phyloP scores from a whole-genome alignment of 1,140 invertebrate genomes.

The Episyrphus balteatus region DNA sequence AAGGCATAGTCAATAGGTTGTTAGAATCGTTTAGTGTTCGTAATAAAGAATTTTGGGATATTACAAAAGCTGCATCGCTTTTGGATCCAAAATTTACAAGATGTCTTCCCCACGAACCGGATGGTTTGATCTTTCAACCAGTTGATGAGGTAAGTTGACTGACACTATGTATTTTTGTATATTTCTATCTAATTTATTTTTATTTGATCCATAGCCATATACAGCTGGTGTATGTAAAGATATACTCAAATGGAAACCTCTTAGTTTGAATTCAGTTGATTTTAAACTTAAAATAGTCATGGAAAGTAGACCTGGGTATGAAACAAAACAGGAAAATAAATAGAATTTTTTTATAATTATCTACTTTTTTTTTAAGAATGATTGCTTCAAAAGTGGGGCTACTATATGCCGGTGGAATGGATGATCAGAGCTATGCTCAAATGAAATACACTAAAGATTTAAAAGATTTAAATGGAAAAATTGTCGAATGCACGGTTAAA shows the following conservation, averaged over 20 bases:
- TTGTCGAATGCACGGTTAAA: slow-evolving; percentile 83
- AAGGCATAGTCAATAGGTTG: slow-evolving; percentile 60
- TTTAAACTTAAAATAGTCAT: slow-evolving; percentile 77
- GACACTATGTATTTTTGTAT: neutral
- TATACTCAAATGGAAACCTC: slow-evolving; percentile 97
- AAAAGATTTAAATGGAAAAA: slow-evolving; percentile 78
- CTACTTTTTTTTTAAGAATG: slow-evolving; percentile 46
- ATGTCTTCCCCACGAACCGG: slow-evolving; percentile 84
- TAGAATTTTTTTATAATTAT: slow-evolving; percentile 1
- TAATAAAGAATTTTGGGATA: slow-evolving; percentile 80
- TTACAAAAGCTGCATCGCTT: slow-evolving; percentile 55
- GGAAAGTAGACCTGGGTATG: slow-evolving; percentile 60
- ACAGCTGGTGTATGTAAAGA: slow-evolving; percentile 65
- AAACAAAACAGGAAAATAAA: slow-evolving; percentile 6
- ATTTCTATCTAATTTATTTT: neutral
- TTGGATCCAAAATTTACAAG: slow-evolving; percentile 78
- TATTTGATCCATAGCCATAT: slow-evolving; percentile 59
- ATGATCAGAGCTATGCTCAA: slow-evolving; percentile 47
- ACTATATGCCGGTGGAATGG: slow-evolving; percentile 65
- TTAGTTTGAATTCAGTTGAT: slow-evolving; percentile 87
- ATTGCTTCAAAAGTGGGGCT: slow-evolving; percentile 61
- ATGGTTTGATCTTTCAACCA: slow-evolving; percentile 97
- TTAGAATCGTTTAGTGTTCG: slow-evolving; percentile 81
- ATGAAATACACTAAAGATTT: slow-evolving; percentile 72
- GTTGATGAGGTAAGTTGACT: slow-evolving; percentile 50